Evolutionary conservation across 2,113 vertebrate species (phyloP).

Genomic region (Elephantulus edwardii): DNA sequence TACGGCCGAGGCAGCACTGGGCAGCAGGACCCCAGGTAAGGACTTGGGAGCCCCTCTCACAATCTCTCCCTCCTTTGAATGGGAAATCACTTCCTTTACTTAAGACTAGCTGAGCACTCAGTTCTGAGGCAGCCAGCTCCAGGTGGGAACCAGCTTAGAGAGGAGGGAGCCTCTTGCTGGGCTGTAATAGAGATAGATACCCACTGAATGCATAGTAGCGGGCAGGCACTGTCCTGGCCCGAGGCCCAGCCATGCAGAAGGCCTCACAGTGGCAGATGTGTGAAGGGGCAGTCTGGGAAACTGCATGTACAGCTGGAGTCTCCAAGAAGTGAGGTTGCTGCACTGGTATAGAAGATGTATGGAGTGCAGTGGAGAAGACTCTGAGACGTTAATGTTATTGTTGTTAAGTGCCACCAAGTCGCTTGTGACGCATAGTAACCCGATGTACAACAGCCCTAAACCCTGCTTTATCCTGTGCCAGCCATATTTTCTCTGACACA

Average conservation of each 20-base stretch:
- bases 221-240: not conserved
- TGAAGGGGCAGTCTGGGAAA: not conserved
- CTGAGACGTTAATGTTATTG: too few relatives aligned
- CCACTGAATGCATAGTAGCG: not conserved
- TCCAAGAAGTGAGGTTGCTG: not conserved
- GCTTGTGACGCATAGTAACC: too few relatives aligned
- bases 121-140: not conserved
- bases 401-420: too few relatives aligned
- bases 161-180: not conserved
- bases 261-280: not conserved
- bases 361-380: not conserved
- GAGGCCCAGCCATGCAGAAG: not conserved
- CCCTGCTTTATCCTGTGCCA: too few relatives aligned
- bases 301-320: not conserved
- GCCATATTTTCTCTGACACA: too few relatives aligned
- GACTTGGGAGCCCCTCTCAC: not conserved
- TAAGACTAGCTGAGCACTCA: not conserved
- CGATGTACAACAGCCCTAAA: too few relatives aligned
- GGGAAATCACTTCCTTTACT: not conserved
- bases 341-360: not conserved
- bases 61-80: not conserved
- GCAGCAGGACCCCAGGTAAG: slow-evolving; percentile 97
- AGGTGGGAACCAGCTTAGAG: not conserved
- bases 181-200: not conserved
- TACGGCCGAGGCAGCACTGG: slow-evolving; percentile 97